Evolutionary conservation across 2,113 vertebrate genomes (phyloP).

Genomic region (Cervus canadensis): DNA sequence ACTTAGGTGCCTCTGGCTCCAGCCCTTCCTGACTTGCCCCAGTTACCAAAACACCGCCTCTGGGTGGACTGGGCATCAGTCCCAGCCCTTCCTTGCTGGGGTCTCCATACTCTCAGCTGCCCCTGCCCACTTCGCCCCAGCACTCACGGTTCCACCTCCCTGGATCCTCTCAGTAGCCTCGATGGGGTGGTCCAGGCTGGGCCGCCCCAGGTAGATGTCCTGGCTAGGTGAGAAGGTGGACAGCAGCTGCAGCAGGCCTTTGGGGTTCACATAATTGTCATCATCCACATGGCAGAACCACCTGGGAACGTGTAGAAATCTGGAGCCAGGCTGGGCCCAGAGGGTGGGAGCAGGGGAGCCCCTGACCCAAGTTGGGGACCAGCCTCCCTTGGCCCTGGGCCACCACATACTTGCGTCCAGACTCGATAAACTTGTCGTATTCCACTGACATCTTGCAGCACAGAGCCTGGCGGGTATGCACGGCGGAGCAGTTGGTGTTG

Average conservation of each 20-base stretch:
- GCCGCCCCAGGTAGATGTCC: constrained; percentile 94
- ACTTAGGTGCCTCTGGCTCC: background rate
- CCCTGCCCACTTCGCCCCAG: accelerated
- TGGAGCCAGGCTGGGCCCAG: background rate
- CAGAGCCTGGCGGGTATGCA: constrained; percentile 94
- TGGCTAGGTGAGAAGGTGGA: constrained; percentile 93
- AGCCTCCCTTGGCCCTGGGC: background rate
- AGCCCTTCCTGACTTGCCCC: background rate
- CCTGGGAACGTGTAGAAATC: constrained; percentile 69
- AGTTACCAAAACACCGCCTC: background rate
- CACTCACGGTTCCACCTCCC: constrained; percentile 90
- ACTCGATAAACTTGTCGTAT: constrained; percentile 97
- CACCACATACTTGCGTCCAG: constrained; percentile 91
- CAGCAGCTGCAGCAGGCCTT: constrained; percentile 85
- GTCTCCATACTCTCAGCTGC: background rate
- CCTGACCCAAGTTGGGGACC: background rate
- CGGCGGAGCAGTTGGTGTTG: constrained; percentile 97
- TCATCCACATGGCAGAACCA: constrained; percentile 99
- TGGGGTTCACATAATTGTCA: constrained; percentile 95
- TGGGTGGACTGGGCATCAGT: accelerated
- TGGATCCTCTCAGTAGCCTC: constrained; percentile 92
- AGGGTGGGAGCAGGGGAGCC: background rate
- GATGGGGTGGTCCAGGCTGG: constrained; percentile 96
- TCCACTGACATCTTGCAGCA: constrained; percentile 99
- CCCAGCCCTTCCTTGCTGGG: background rate